Evolutionary conservation across 2,888 invertebrate genomes (phyloP).

Genomic region (Sthenelais limicola): DNA sequence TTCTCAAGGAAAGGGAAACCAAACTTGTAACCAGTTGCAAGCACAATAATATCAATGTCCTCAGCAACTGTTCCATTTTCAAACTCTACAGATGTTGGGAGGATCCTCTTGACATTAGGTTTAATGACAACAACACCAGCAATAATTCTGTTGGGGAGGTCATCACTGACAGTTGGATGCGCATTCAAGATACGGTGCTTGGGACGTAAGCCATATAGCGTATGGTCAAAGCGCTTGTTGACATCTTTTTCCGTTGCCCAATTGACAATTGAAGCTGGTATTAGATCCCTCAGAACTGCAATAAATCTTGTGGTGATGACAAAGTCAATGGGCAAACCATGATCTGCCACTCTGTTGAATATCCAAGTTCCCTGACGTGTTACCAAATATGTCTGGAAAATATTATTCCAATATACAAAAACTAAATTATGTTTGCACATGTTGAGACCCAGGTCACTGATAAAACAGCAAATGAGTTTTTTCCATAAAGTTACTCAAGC

Average conservation of each 20-base stretch:
- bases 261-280: too few species aligned
- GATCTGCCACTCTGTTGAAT: slow-evolving; percentile 64
- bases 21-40: slow-evolving; percentile 64
- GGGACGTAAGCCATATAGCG: slow-evolving; percentile 71
- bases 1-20: slow-evolving; percentile 57
- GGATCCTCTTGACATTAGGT: slow-evolving; percentile 51
- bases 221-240: slow-evolving; percentile 70
- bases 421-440: too few species aligned
- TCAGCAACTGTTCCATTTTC: slow-evolving; percentile 64
- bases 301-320: too few species aligned
- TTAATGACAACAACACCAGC: slow-evolving; percentile 64
- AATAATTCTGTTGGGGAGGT: slow-evolving; percentile 65
- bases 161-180: slow-evolving; percentile 72
- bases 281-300: too few species aligned
- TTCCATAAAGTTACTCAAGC: too few species aligned
- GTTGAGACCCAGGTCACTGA: too few species aligned
- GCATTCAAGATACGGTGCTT: slow-evolving; percentile 59
- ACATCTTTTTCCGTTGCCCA: slow-evolving; percentile 49
- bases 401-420: too few species aligned
- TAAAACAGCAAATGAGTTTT: too few species aligned
- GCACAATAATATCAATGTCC: slow-evolving; percentile 67
- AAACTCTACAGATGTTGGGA: slow-evolving; percentile 63
- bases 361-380: slow-evolving; percentile 73
- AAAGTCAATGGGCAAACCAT: slow-evolving; percentile 64
- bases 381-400: too few species aligned